Conservation (phyloP, 92 coral and sea anemone species). For the Zoanthus sociatus region DNA sequence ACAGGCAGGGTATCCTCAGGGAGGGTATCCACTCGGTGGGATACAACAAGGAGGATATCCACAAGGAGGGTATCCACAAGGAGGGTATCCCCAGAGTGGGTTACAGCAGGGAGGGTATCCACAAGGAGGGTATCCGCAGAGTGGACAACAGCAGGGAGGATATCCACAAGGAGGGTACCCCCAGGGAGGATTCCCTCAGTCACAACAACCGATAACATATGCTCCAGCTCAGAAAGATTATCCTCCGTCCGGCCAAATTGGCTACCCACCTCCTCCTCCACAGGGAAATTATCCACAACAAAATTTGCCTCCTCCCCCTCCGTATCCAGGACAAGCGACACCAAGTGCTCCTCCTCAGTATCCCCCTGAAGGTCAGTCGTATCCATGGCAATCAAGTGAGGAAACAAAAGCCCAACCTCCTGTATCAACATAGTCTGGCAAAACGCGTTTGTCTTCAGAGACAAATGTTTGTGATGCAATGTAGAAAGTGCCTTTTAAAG, state of each 20-base stretch:
- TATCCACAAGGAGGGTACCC: too few species aligned
- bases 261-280: background rate
- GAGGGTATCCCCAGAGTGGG: too few species aligned
- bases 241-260: background rate
- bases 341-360: slow-evolving; percentile 28
- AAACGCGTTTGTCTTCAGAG: too few species aligned
- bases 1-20: background rate
- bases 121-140: too few species aligned
- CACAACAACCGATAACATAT: too few species aligned
- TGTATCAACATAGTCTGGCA: background rate
- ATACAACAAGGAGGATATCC: too few species aligned
- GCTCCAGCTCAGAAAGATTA: background rate
- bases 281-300: background rate
- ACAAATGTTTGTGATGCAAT: too few species aligned
- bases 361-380: background rate
- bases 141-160: too few species aligned
- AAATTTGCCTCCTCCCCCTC: slow-evolving; percentile 9
- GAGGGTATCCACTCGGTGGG: background rate
- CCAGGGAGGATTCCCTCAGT: too few species aligned
- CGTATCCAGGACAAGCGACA: background rate
- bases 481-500: too few species aligned
- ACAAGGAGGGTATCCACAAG: too few species aligned
- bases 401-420: background rate
- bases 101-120: background rate
- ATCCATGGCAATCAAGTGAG: slow-evolving; percentile 18